Base-by-base conservation (phyloP, 2,888 invertebrate genomes). In the Galerucella calmariensis region DNA sequence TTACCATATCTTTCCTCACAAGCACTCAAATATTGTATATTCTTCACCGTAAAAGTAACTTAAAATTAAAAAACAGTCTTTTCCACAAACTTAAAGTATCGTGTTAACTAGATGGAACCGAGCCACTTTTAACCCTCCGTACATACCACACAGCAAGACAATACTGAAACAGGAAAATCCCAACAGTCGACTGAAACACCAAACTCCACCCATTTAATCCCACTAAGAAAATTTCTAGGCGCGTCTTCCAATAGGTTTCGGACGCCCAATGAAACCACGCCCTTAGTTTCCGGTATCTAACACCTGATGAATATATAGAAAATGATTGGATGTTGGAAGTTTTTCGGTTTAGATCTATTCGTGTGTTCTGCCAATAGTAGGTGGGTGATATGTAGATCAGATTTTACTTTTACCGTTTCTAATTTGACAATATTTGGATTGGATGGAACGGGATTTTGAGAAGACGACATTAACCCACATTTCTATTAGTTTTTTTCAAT, bases 1-100 rank as follows among this genome's bases (percentile, higher is more conserved):
- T 87, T 81, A 87, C 87, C 87, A 87, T 87, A 86, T 87, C 87
- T 87, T 83, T 83, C 76, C 65, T 46, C 58, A 66, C 69, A 69
- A 27, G 46, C 51, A 44, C 59, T 61, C n/a, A n/a, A 61, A 66
- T 62, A 62, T 48, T 46, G 10, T 35, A 53, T 58, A 67, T 58
- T 58, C 2, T 56, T 41, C 14, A 67, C 4, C n/a, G 59, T 6
- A 41, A 41, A 35, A 1, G 8, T 2, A 35, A 35, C 35, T 35
- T 35, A 0, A 27, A 41, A 41, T 35, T 6, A 41, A 41, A 41
- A 41, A 9, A 8, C 35, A 41, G 35, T 41, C 35, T 20, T 65
- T 69, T 48, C 56, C 51, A 66, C 48, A 67, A 69, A 63, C 35
- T 69, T 46, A 48, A 51, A 63, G 12, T 68, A 63, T 67, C 27